Conservation (phyloP, 1,140 invertebrate genomes). For the Trachelipus rathkii region DNA sequence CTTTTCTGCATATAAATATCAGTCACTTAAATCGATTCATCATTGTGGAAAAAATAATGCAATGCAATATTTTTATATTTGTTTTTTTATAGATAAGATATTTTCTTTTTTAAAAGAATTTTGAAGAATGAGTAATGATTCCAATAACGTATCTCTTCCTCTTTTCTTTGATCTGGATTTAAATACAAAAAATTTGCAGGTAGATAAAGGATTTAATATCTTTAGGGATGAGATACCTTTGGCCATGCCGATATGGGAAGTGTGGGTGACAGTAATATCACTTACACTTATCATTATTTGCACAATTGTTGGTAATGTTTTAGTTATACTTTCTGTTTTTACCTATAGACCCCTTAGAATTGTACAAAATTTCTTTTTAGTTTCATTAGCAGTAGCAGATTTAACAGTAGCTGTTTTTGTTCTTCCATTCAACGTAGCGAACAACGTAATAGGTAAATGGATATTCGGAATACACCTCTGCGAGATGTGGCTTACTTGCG, state of each 20-base stretch:
- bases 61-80: no score
- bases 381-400: slow-evolving; percentile 92
- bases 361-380: slow-evolving; percentile 97
- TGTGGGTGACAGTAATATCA: slow-evolving; percentile 61
- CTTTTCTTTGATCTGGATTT: not conserved
- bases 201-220: no score
- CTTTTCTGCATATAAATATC: no score
- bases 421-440: slow-evolving; percentile 90
- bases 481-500: slow-evolving; percentile 93
- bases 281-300: slow-evolving; percentile 75
- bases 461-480: slow-evolving; percentile 84
- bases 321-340: slow-evolving; percentile 92
- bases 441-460: slow-evolving; percentile 82
- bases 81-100: no score
- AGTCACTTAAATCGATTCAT: no score
- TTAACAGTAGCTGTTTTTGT: slow-evolving; percentile 90
- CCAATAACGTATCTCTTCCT: not conserved
- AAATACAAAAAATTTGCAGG: not conserved
- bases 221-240: not conserved
- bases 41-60: no score
- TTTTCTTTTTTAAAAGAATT: no score
- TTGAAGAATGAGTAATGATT: not conserved
- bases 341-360: slow-evolving; percentile 89
- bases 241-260: not conserved
- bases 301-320: slow-evolving; percentile 87